These are phyloP conservation scores for Mormyrus lacerda DNA, from an alignment of 2,113 vertebrate genomes.

Conservation along the genomic window DNA sequence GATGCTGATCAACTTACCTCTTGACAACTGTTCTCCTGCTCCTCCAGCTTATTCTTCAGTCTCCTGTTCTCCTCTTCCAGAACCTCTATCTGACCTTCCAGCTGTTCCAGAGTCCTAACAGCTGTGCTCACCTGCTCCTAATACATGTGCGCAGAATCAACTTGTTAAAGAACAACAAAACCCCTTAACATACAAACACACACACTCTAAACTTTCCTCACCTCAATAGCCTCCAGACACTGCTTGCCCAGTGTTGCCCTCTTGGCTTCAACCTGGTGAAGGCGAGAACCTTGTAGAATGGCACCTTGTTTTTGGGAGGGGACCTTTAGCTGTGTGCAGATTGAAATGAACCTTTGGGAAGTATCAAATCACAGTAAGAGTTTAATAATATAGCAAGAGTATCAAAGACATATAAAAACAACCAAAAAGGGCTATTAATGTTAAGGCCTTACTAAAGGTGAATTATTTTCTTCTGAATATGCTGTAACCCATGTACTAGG, in stretches of 20 bases:
- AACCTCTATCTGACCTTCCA: conserved; percentile 33
- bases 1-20: conserved; percentile 42
- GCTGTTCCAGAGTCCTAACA: conserved; percentile 42
- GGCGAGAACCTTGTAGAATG: conserved; percentile 18
- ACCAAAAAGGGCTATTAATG: neutral
- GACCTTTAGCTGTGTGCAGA: conserved; percentile 51
- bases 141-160: neutral
- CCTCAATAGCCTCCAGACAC: conserved; percentile 43
- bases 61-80: conserved; percentile 41
- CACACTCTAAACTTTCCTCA: conserved; percentile 23
- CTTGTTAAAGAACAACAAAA: neutral
- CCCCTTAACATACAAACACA: conserved; percentile 3
- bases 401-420: neutral
- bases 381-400: neutral
- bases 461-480: neutral
- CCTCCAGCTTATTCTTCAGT: conserved; percentile 42
- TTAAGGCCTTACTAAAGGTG: neutral
- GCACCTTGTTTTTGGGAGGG: conserved; percentile 41
- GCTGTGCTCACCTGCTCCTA: conserved; percentile 45
- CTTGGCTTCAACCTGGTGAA: conserved; percentile 43
- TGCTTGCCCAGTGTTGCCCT: conserved; percentile 36
- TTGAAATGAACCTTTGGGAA: conserved; percentile 48
- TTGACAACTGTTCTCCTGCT: conserved; percentile 48
- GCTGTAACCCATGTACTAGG: neutral
- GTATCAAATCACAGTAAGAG: neutral